Evolutionary conservation across 2,888 invertebrate species (phyloP).

Genomic region (Bruchidius siliquastri): DNA sequence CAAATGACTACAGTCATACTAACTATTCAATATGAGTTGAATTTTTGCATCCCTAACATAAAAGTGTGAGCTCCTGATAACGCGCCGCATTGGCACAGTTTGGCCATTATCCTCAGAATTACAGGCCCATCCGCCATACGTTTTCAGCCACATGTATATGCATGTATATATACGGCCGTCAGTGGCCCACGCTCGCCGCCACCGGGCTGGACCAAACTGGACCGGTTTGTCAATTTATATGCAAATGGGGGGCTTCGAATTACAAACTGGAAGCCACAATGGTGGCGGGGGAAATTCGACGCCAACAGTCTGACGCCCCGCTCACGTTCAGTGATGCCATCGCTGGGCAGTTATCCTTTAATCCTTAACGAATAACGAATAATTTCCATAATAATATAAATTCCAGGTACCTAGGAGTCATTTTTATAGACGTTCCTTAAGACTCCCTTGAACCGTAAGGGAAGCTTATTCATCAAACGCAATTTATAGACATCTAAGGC

Average conservation of each 20-base stretch:
- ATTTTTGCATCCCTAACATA: too few relatives aligned
- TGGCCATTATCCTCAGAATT: not conserved
- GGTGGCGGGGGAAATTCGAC: not conserved
- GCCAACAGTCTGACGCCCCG: not conserved
- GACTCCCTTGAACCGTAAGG: too few relatives aligned
- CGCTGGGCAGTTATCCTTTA: too few relatives aligned
- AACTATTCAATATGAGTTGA: too few relatives aligned
- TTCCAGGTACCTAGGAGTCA: too few relatives aligned
- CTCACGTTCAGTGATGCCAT: not conserved
- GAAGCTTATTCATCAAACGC: too few relatives aligned
- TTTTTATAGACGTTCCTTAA: too few relatives aligned
- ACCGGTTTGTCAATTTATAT: slow-evolving; percentile 35
- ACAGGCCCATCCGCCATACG: not conserved
- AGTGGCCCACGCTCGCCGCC: not conserved
- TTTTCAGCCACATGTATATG: not conserved
- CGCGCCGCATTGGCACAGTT: not conserved
- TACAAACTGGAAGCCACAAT: slow-evolving; percentile 20
- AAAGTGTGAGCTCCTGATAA: too few relatives aligned
- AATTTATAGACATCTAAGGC: too few relatives aligned
- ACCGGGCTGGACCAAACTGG: slow-evolving; percentile 9
- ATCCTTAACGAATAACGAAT: too few relatives aligned
- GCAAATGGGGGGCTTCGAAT: slow-evolving; percentile 35
- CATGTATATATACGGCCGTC: not conserved
- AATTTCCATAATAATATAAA: too few relatives aligned
- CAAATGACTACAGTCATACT: too few relatives aligned